Evolutionary conservation across 2,113 vertebrate genomes (phyloP).

Genomic region (Manacus vitellinus): DNA sequence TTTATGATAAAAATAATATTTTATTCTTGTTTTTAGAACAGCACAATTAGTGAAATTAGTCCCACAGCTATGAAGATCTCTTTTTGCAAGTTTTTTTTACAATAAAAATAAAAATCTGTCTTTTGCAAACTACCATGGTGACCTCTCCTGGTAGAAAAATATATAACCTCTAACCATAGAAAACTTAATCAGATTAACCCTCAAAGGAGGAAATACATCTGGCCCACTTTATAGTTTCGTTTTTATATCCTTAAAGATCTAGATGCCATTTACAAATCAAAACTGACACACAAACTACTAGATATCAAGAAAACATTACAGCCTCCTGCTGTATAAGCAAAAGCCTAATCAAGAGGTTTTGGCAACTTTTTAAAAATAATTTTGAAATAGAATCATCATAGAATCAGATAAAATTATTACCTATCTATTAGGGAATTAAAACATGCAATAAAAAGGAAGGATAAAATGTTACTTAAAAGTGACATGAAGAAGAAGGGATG

Average conservation of each 20-base stretch:
- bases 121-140: constrained; percentile 19
- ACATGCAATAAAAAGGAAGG: neutral
- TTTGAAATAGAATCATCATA: neutral
- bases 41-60: neutral
- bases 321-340: neutral
- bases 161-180: neutral
- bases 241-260: neutral
- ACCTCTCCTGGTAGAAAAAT: constrained; percentile 59
- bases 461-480: neutral
- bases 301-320: neutral
- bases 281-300: neutral
- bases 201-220: neutral
- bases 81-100: neutral
- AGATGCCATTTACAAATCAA: neutral
- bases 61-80: neutral
- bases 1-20: neutral
- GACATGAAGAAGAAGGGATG: neutral
- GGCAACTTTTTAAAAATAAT: neutral
- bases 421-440: neutral
- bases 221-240: neutral
- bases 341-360: neutral
- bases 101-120: neutral
- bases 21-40: neutral
- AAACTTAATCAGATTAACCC: neutral
- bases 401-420: neutral